These are phyloP conservation scores for Odontocerum albicorne DNA, from an alignment of 2,888 invertebrate species.

Conservation along the genomic window DNA sequence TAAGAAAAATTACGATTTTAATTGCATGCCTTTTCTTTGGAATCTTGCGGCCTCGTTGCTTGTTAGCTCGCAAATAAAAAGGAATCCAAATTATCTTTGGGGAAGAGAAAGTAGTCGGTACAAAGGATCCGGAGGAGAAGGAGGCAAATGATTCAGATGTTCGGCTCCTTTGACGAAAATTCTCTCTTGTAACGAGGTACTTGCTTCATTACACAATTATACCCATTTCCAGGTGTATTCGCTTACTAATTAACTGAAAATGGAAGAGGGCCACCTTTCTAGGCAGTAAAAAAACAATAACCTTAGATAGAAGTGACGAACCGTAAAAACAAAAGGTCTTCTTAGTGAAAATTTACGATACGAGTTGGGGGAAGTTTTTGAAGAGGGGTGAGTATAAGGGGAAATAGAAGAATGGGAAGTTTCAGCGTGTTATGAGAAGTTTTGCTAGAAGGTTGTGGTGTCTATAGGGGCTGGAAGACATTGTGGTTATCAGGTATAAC, in stretches of 20 bases:
- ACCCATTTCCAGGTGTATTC: slow-evolving; percentile 9
- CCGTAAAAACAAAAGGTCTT: slow-evolving; percentile 35
- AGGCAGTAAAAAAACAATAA: slow-evolving; percentile 36
- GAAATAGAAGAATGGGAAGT: slow-evolving; percentile 8
- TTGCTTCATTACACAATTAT: slow-evolving; percentile 2
- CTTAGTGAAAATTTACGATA: slow-evolving; percentile 34
- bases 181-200: neutral
- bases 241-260: slow-evolving; percentile 31
- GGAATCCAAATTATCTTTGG: no score
- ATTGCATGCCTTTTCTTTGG: no score
- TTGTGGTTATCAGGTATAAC: no score
- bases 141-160: no score
- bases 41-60: no score
- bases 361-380: slow-evolving; percentile 19
- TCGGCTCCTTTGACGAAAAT: no score
- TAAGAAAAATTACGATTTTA: no score
- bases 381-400: slow-evolving; percentile 23
- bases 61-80: no score
- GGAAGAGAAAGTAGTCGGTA: no score
- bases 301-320: slow-evolving; percentile 35
- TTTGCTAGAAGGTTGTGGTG: slow-evolving; percentile 5
- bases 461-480: no score
- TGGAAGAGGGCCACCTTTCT: slow-evolving; percentile 10
- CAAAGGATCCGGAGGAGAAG: no score
- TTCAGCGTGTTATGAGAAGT: slow-evolving; percentile 20